Percentiles rank a stretch among this genome's conserved stretches.
These are phyloP conservation scores for Phyllostomus discolor DNA, from an alignment of 2,113 vertebrate genomes.

Conservation along the genomic window DNA sequence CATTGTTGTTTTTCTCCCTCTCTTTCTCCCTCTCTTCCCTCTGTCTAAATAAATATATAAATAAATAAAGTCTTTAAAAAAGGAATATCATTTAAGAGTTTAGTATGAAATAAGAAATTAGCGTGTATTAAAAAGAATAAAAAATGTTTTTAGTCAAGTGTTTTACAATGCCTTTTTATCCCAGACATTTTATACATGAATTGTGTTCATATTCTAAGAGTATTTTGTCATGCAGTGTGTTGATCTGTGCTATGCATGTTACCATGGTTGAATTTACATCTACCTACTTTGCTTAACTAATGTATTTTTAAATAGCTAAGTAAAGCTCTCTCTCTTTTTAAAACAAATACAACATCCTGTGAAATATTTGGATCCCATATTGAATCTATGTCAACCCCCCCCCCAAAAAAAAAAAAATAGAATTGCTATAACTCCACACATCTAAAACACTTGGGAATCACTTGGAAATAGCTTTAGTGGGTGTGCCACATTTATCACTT, in stretches of 20 bases:
- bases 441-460: background rate
- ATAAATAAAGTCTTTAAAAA: too few relatives aligned
- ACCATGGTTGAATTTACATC: slow-evolving; percentile 26
- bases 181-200: background rate
- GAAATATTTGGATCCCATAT: slow-evolving; percentile 54
- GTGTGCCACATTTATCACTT: background rate
- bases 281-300: slow-evolving; percentile 51
- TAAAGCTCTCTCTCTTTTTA: background rate
- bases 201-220: background rate
- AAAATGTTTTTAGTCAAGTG: background rate
- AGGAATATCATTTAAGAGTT: background rate
- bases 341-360: slow-evolving; percentile 41
- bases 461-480: background rate
- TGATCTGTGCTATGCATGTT: background rate
- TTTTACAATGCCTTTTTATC: background rate
- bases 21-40: too few relatives aligned
- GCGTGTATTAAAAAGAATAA: background rate
- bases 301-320: slow-evolving; percentile 44
- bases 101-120: background rate
- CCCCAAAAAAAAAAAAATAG: background rate
- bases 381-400: slow-evolving; percentile 27
- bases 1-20: too few relatives aligned
- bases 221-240: background rate
- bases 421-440: slow-evolving; percentile 15
- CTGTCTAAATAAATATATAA: too few relatives aligned